phyloP scores from a whole-genome alignment of 2,888 invertebrate genomes.

The Habrosyne pyritoides region DNA sequence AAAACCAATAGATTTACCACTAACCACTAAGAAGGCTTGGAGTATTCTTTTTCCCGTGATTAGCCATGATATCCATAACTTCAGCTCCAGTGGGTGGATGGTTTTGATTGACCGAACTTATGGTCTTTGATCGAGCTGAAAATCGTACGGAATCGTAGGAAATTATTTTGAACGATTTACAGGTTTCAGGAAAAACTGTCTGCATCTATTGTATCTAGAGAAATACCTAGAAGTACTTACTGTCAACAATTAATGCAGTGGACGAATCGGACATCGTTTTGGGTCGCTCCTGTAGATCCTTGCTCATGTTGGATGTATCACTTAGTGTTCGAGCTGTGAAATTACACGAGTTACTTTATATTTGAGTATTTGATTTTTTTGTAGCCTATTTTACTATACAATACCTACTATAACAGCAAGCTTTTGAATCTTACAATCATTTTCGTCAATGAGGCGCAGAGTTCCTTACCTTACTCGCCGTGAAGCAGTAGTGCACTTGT shows the following conservation, averaged over 20 bases:
- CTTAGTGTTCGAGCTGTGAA: conserved; percentile 42
- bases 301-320: conserved; percentile 34
- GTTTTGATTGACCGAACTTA: conserved; percentile 24
- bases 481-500: too few relatives aligned
- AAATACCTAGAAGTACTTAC: conserved; percentile 32
- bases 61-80: conserved; percentile 16
- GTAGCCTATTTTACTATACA: conserved; percentile 5
- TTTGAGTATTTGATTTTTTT: too few relatives aligned
- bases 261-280: conserved; percentile 20
- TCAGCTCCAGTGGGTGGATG: conserved; percentile 18
- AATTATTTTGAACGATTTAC: too few relatives aligned
- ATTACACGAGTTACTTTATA: too few relatives aligned
- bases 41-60: conserved; percentile 8
- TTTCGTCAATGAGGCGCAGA: too few relatives aligned
- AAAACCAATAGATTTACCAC: neutral
- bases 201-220: too few relatives aligned
- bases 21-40: neutral
- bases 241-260: conserved; percentile 27
- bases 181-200: too few relatives aligned
- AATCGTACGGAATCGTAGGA: neutral
- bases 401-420: too few relatives aligned
- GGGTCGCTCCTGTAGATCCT: conserved; percentile 21
- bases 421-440: too few relatives aligned
- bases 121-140: conserved; percentile 48
- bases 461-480: too few relatives aligned